Percentiles rank a stretch among this genome's conserved stretches.
Evolutionary conservation across 1,140 invertebrate species (phyloP).

Genomic region (Caenorhabditis briggsae): DNA sequence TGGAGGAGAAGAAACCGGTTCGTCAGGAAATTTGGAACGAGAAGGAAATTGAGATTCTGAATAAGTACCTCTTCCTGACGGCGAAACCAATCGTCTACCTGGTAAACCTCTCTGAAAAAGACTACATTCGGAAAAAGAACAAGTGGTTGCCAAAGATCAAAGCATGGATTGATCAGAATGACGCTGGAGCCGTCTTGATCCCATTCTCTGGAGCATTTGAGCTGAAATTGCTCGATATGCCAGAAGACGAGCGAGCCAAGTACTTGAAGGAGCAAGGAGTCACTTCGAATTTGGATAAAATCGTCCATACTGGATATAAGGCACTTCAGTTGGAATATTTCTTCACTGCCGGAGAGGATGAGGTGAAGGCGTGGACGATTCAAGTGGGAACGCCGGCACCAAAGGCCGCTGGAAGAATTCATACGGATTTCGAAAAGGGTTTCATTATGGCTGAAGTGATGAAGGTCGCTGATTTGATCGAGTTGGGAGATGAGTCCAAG

Average conservation of each 20-base stretch:
- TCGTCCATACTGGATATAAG: conserved; percentile 96
- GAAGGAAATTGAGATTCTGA: conserved; percentile 93
- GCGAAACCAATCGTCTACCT: conserved; percentile 97
- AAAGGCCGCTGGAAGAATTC: conserved; percentile 96
- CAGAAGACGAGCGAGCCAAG: conserved; percentile 84
- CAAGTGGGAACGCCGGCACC: conserved; percentile 97
- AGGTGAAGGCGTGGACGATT: conserved; percentile 99
- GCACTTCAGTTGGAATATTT: conserved; percentile 93
- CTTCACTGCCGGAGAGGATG: conserved; percentile 94
- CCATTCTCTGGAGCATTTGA: conserved; percentile 92
- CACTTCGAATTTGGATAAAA: conserved; percentile 91
- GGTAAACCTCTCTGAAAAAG: conserved; percentile 96
- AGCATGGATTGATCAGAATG: conserved; percentile 96
- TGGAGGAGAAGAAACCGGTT: conserved; percentile 93
- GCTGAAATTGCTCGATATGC: conserved; percentile 88
- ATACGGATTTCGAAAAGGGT: conserved; percentile 99
- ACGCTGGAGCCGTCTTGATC: conserved; percentile 85
- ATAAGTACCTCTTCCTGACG: conserved; percentile 96
- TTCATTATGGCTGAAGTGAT: conserved; percentile 99
- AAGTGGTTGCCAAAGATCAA: conserved; percentile 95
- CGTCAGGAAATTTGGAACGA: conserved; percentile 92
- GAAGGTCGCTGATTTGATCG: conserved; percentile 97
- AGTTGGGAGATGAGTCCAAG: conserved; percentile 88
- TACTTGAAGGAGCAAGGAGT: conserved; percentile 84
- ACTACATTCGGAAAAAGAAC: conserved; percentile 90